Base-by-base conservation (phyloP, 2,113 vertebrate species). In the Macrotus californicus region DNA sequence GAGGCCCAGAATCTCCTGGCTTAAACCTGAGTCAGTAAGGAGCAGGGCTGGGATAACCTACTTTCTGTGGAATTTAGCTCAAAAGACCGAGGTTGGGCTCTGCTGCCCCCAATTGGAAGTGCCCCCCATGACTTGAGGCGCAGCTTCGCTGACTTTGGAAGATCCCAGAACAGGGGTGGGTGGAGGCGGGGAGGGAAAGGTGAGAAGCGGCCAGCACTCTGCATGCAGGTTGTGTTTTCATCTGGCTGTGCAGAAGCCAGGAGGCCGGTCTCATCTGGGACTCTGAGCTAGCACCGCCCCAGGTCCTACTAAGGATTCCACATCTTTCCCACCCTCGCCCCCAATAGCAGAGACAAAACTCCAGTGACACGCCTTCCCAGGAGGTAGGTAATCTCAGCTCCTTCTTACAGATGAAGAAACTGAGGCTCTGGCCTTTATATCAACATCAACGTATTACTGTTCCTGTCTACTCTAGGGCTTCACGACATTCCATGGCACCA, bases 151-250 rank as follows among this genome's bases (percentile, higher is more conserved):
- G 46, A 70, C 43, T 67, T 66, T 76, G 66, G 70, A 77, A 69
- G 39, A 52, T 15, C 18, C 72, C 0, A 26, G 52, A 18, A 46
- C 0, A 8, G 13, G 41, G 7, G 11, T 0, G 0, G 2, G 48
- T 0, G 19, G 41, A 36, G 72, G n/a, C n/a, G 52, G 46, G 21
- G 87, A 7, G 13, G 5, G 29, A 1, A 31, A 22, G 43, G 52
- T 24, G 12, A 59, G 22, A 19, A 11, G 21, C 5, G 66, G 26
- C 41, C 10, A 3, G n/a, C 16, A 6, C 48, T 22, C 29, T 2
- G 34, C 24, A 73, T n/a, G n/a, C n/a, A n/a, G 92, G 72, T 29
- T 87, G 39, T 39, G 8, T 12, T 29, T 54, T 39, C 3, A 18
- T 72, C 43, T 36, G 75, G 39, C n/a, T n/a, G 75, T 29, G 14